Evolutionary conservation across 2,113 vertebrate genomes (phyloP), one percentile per base, ranked within the genome.

Genomic region (Drymodes brunneopygia): DNA sequence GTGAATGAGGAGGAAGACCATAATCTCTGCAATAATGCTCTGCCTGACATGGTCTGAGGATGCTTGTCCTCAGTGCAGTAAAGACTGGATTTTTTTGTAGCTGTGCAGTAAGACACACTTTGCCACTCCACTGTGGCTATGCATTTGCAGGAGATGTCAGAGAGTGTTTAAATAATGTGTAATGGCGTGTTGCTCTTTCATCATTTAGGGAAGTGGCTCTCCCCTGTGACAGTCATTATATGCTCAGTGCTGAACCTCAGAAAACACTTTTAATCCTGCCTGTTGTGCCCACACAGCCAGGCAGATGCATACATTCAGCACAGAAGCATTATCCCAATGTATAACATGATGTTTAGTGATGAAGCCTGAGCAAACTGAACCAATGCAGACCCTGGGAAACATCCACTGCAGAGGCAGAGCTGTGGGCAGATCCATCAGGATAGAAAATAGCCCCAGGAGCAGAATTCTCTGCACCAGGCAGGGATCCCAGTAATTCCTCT

Each of bases 191-290:
- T 97, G 89, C 90, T 95, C 78, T 96, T 96, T 94, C 91, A 95
- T 94, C 89, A 82, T 86, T 90, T 94, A 95, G 73, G 90, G 87
- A 91, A 96, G 94, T 94, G 89, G 78, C 91, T 95, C 89, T 95
- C 91, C 90, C 87, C 89, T 95, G 94, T 96, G 94, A 95, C 91
- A 95, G 78, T 95, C 94, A 91, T 97, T 95, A 94, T 91, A 96
- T 91, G 91, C 80, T 96, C 87, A 82, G 84, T 90, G 73, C 84
- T 92, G 84, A 95, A 95, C 86, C 89, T 81, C 75, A 65, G 78
- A 95, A 92, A 95, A 95, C 70, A 79, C 83, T 89, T 95, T 72
- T 82, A 95, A 95, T 94, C 84, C 74, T 91, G 84, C 83, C 91
- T 95, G 81, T 81, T 95, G 74, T 94, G 74, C 87, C 87, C 54